phyloP scores from a whole-genome alignment of 1,140 invertebrate genomes.

The Littorina saxatilis region DNA sequence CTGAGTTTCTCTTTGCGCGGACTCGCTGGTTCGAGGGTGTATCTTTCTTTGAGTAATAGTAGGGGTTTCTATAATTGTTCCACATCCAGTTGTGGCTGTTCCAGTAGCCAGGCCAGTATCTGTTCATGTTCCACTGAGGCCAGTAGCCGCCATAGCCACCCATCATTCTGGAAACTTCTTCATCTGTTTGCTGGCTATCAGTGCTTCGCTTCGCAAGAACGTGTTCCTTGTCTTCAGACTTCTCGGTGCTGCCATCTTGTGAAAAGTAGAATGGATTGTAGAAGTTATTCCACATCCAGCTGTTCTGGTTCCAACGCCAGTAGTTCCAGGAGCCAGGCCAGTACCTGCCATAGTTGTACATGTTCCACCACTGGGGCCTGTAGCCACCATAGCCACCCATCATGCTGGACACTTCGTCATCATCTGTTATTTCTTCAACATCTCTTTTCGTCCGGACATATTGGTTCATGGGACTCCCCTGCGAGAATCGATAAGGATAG shows the following conservation, averaged over 20 bases:
- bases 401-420: slow-evolving; percentile 9
- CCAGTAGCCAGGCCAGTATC: slow-evolving; percentile 25
- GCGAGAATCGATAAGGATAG: too few species aligned
- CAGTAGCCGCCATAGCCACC: slow-evolving; percentile 21
- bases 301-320: neutral
- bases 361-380: slow-evolving; percentile 19
- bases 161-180: slow-evolving; percentile 28
- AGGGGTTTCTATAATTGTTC: slow-evolving; percentile 9
- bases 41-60: too few species aligned
- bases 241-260: neutral
- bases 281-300: neutral
- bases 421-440: too few species aligned
- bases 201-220: slow-evolving; percentile 12
- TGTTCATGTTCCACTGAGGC: slow-evolving; percentile 19
- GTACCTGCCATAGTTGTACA: neutral
- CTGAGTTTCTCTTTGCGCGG: too few species aligned
- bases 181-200: neutral
- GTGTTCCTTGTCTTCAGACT: slow-evolving; percentile 7
- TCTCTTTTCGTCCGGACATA: too few species aligned
- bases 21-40: too few species aligned
- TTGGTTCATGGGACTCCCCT: neutral
- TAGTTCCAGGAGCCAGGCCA: neutral
- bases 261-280: slow-evolving; percentile 17
- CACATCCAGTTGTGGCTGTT: neutral
- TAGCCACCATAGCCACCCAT: slow-evolving; percentile 26